Conservation (phyloP, 2,888 invertebrate species). For the Phasia obesa region DNA sequence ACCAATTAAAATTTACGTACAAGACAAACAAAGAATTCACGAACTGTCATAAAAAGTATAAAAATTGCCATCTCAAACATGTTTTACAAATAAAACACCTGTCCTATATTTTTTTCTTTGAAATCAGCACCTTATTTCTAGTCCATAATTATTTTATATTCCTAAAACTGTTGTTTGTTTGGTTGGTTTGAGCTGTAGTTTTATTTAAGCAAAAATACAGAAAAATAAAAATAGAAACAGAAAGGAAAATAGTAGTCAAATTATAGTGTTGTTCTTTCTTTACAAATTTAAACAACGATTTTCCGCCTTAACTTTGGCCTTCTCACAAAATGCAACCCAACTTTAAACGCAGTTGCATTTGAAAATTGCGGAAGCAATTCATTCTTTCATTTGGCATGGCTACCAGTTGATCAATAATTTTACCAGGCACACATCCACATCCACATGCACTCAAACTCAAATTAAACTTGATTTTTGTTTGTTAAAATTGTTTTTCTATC, state of each 20-base stretch:
- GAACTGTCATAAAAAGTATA: not conserved
- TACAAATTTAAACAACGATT: constrained; percentile 51
- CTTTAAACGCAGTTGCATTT: constrained; percentile 48
- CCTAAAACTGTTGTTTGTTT: constrained; percentile 47
- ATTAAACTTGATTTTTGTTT: constrained; percentile 36
- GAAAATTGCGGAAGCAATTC: constrained; percentile 72
- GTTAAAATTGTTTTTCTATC: constrained; percentile 28
- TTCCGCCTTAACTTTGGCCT: constrained; percentile 61
- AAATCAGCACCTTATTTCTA: constrained; percentile 32
- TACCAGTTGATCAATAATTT: constrained; percentile 73
- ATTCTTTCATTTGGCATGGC: constrained; percentile 62
- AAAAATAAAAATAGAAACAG: not conserved
- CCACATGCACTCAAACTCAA: constrained; percentile 29
- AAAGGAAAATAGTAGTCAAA: constrained; percentile 55
- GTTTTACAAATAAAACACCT: constrained; percentile 27
- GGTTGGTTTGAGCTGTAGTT: constrained; percentile 37
- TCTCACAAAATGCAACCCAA: constrained; percentile 25
- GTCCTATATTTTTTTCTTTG: constrained; percentile 35
- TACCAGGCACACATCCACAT: constrained; percentile 47
- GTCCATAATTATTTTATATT: not conserved
- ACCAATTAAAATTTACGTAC: constrained; percentile 50
- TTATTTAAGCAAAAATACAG: not conserved
- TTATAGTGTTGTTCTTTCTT: constrained; percentile 52
- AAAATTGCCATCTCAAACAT: not conserved
- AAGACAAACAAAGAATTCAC: constrained; percentile 3